phyloP scores from a whole-genome alignment of 1,140 invertebrate genomes.

The Aphaenogaster ashmeadi region DNA sequence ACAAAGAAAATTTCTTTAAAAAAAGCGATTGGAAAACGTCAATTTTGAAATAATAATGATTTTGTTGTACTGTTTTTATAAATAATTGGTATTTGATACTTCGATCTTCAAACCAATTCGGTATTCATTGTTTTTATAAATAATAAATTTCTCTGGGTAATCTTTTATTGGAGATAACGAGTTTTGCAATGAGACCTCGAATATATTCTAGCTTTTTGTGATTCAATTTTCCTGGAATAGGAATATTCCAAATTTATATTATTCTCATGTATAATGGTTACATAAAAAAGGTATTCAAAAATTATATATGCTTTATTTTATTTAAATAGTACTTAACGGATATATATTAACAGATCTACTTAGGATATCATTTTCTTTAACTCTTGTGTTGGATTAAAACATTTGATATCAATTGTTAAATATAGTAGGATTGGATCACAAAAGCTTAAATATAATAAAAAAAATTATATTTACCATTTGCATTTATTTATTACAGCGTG shows the following conservation, averaged over 20 bases:
- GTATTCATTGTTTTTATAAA: neutral
- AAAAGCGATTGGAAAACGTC: neutral
- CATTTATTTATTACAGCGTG: slow-evolving; percentile 52
- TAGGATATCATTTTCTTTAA: neutral
- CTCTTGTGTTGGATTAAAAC: neutral
- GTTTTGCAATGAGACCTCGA: slow-evolving; percentile 1
- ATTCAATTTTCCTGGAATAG: neutral
- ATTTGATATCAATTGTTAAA: slow-evolving; percentile 23
- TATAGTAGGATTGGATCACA: slow-evolving; percentile 1
- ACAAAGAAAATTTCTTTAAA: neutral
- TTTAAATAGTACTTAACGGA: slow-evolving; percentile 1
- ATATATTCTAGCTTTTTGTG: neutral
- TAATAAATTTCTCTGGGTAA: neutral
- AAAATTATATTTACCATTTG: slow-evolving; percentile 37
- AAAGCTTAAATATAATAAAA: slow-evolving; percentile 1
- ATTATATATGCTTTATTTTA: neutral
- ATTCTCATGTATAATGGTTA: neutral
- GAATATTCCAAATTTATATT: slow-evolving; percentile 24
- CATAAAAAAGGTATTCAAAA: neutral
- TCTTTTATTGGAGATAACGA: neutral
- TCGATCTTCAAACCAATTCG: neutral
- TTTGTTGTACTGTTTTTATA: neutral
- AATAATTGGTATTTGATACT: neutral
- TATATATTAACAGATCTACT: neutral
- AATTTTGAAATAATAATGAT: slow-evolving; percentile 7